These are phyloP conservation scores for Microplitis demolitor DNA, from an alignment of 1,140 invertebrate species.

Conservation along the genomic window DNA sequence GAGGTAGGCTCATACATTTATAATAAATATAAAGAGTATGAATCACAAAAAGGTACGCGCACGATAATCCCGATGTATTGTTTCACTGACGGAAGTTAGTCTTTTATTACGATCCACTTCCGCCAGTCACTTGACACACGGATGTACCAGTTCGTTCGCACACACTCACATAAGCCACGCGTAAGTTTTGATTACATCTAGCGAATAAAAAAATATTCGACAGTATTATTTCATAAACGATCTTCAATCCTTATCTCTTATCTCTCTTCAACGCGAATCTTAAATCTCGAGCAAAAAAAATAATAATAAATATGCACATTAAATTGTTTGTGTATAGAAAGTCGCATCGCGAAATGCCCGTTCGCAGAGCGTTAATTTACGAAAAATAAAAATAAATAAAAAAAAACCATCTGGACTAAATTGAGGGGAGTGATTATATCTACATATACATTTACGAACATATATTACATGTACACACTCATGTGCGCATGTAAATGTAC, in stretches of 20 bases:
- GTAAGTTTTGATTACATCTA: neutral
- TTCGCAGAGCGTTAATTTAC: constrained; percentile 28
- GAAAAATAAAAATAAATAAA: constrained; percentile 15
- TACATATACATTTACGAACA: neutral
- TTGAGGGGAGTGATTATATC: constrained; percentile 28
- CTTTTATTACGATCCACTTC: constrained; percentile 25
- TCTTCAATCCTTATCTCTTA: too few species aligned
- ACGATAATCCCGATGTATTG: constrained; percentile 23
- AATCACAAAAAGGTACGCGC: constrained; percentile 15
- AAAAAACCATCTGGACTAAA: neutral
- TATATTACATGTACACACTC: too few species aligned
- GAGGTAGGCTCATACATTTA: neutral
- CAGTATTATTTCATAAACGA: too few species aligned
- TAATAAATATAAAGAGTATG: neutral
- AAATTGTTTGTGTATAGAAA: neutral
- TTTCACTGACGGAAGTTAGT: constrained; percentile 29
- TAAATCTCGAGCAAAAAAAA: too few species aligned
- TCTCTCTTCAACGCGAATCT: too few species aligned
- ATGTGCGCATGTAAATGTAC: neutral
- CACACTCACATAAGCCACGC: neutral
- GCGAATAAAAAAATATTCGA: too few species aligned
- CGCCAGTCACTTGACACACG: constrained; percentile 29
- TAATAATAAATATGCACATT: too few species aligned
- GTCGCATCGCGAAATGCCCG: neutral
- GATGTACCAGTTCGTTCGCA: constrained; percentile 15